Evolutionary conservation across 1,140 invertebrate species (phyloP).

Genomic region (Chelonus insularis): DNA sequence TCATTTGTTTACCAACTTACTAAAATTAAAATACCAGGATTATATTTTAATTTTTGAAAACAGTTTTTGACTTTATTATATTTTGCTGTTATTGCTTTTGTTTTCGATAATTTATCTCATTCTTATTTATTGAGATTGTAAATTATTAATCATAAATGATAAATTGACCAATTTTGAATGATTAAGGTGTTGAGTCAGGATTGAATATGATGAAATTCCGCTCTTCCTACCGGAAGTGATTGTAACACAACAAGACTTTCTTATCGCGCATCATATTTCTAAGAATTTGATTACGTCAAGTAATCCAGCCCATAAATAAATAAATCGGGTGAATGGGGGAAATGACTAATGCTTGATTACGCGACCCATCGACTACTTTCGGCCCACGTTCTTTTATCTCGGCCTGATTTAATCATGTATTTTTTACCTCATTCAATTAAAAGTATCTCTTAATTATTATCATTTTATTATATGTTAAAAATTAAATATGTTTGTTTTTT

Average conservation of each 20-base stretch:
- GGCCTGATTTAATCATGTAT: neutral
- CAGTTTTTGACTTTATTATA: too few species aligned
- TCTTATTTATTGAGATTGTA: too few species aligned
- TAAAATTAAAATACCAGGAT: too few species aligned
- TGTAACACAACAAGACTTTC: conserved; percentile 33
- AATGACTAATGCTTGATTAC: conserved; percentile 49
- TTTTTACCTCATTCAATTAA: neutral
- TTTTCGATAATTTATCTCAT: too few species aligned
- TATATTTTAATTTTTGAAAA: too few species aligned
- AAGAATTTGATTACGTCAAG: conserved; percentile 52
- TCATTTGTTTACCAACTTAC: too few species aligned
- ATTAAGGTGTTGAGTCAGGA: neutral
- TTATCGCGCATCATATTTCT: conserved; percentile 54
- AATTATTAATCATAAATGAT: too few species aligned
- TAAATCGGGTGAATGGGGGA: conserved; percentile 34
- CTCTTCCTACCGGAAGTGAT: neutral
- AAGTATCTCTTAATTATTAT: neutral
- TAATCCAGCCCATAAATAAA: conserved; percentile 54
- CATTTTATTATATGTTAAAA: conserved; percentile 38
- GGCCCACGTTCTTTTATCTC: conserved; percentile 36
- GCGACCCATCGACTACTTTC: conserved; percentile 47
- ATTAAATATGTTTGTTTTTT: neutral
- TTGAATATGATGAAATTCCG: neutral
- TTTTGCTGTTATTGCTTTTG: too few species aligned
- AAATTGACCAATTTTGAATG: too few species aligned